Evolutionary conservation across 2,113 vertebrate species (phyloP).

Genomic region (Oreotrochilus melanogaster): DNA sequence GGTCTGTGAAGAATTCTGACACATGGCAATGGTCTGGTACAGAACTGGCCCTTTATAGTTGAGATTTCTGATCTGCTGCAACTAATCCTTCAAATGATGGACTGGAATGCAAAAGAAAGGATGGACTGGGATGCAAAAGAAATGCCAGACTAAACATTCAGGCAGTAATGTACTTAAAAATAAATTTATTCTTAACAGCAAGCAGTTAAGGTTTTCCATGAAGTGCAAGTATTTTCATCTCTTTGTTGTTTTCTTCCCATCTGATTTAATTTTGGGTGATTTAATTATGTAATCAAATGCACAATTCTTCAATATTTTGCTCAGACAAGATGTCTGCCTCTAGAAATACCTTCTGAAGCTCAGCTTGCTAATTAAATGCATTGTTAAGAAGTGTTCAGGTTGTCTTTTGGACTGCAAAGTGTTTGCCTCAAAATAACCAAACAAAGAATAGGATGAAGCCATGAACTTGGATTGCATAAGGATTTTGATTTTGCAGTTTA

Average conservation of each 20-base stretch:
- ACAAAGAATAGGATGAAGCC: not conserved
- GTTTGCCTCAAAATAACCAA: not conserved
- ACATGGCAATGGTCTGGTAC: not conserved
- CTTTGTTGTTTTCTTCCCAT: not conserved
- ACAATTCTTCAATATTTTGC: not conserved
- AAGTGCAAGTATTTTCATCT: not conserved
- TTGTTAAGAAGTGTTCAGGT: not conserved
- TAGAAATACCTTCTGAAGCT: not conserved
- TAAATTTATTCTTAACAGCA: not conserved
- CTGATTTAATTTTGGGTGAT: not conserved
- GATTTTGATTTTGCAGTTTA: not conserved
- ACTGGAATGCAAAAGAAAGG: not conserved
- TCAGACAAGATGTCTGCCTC: not conserved
- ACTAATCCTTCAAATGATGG: not conserved
- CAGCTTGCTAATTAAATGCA: constrained; percentile 14
- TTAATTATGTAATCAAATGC: not conserved
- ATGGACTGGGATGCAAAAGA: not conserved
- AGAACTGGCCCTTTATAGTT: not conserved
- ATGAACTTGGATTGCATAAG: not conserved
- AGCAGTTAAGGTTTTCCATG: not conserved
- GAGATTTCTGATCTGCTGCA: not conserved
- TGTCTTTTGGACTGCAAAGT: not conserved
- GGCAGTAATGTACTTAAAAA: not conserved
- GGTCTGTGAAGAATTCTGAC: not conserved
- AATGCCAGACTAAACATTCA: not conserved